Base-by-base conservation (phyloP, 2,797 vertebrate species). In the Crocodylus rhombifer region DNA sequence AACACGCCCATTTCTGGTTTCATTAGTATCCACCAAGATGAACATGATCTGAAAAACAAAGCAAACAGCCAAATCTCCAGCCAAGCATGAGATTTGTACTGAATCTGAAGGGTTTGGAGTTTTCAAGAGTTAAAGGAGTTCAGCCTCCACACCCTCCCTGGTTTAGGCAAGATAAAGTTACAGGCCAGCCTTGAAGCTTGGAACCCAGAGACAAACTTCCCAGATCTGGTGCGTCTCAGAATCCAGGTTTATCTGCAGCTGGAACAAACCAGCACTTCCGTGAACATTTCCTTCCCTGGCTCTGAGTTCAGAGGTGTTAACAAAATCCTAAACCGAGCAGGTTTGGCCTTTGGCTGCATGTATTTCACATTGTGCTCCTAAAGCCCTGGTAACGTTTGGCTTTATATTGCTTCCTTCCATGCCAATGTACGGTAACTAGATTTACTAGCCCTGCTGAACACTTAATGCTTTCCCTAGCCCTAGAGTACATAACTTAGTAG, bases 1-100 rank as follows among this genome's bases (percentile, higher is more conserved):
- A 42, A 99, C 51, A 6, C 98, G 96, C 12, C 98, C 98, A 0
- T 99, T 99, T 84, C 98, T 98, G n/a, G 91, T 82, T 96, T 99
- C 99, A 0, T 98, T 96, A 2, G 98, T 98, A 5, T 99, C 92
- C 86, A 99, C 98, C 82, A 98, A 88, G 79, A 99, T 98, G 87
- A 99, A 99, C 55, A 99, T 78, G 20, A 99, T 97, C 99, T 99
- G 92, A 25, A 13, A 90, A 93, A 76, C 2, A 67, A 77, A 86
- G 26, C 20, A 86, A 11, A 77, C 63, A 42, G 23, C n/a, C 13
- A 1, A 10, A 3, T 33, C 6, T 8, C 86, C 83, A 71, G 28
- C 30, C n/a, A 73, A 73, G 69, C 36, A 28, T 65, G 64, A n/a
- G 18, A 65, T 55, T 23, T 36, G 42, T 26, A 20, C 28, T 33